phyloP scores from a whole-genome alignment of 2,888 invertebrate species.

The Mystacides longicornis region DNA sequence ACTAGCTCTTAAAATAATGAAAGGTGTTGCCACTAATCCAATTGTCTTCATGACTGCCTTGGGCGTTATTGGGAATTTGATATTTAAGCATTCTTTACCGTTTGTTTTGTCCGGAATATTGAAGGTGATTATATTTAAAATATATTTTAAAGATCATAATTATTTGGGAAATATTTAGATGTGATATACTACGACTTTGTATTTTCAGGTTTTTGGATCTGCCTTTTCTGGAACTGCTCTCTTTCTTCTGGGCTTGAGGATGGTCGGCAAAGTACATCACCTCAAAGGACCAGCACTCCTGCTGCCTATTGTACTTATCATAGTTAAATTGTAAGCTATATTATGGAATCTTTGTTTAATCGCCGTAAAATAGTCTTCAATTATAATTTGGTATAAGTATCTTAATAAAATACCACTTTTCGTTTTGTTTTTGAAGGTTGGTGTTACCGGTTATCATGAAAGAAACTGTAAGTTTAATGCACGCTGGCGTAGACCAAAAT shows the following conservation, averaged over 20 bases:
- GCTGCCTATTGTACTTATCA: constrained; percentile 78
- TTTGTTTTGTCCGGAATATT: constrained; percentile 66
- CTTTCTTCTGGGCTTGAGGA: constrained; percentile 82
- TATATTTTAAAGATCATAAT: background rate
- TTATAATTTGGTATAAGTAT: background rate
- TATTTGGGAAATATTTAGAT: too few relatives aligned
- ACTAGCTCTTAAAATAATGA: constrained; percentile 45
- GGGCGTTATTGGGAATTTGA: constrained; percentile 77
- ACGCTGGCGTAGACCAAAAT: constrained; percentile 59
- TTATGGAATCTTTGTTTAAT: background rate
- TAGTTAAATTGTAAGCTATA: constrained; percentile 73
- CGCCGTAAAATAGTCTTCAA: background rate
- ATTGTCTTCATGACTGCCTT: constrained; percentile 88
- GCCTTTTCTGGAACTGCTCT: constrained; percentile 89
- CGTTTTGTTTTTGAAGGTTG: constrained; percentile 45
- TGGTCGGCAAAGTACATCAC: constrained; percentile 84
- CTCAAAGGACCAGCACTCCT: constrained; percentile 72
- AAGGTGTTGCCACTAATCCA: constrained; percentile 79
- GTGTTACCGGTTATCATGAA: constrained; percentile 79
- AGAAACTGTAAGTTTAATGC: constrained; percentile 72
- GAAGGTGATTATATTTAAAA: constrained; percentile 43
- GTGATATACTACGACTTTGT: too few relatives aligned
- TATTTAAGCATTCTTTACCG: constrained; percentile 73
- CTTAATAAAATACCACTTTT: background rate
- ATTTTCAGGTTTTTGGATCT: constrained; percentile 62